These are phyloP conservation scores for Dryobota labecula DNA, from an alignment of 2,888 invertebrate species.

Conservation along the genomic window DNA sequence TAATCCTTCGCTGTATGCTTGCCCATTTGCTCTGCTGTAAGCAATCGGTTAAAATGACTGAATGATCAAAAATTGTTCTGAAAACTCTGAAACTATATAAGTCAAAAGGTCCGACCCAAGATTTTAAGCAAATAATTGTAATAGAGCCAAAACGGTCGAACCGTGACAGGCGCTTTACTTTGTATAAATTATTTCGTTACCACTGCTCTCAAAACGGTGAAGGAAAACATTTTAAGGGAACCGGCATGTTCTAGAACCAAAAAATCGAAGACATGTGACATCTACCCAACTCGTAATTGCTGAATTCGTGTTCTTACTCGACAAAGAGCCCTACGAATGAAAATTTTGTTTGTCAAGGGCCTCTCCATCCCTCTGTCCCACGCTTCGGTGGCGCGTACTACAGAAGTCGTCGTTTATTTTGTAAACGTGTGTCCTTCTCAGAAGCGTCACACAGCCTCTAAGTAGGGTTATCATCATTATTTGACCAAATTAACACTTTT, in stretches of 20 bases:
- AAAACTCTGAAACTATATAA: neutral
- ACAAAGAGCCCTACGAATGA: neutral
- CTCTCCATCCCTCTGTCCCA: constrained; percentile 62
- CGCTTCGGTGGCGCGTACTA: constrained; percentile 79
- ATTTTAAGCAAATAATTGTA: too few relatives aligned
- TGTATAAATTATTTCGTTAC: too few relatives aligned
- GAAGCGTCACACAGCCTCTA: constrained; percentile 85
- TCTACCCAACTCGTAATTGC: too few relatives aligned
- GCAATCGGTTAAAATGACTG: neutral
- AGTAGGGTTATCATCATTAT: constrained; percentile 87
- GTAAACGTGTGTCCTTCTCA: constrained; percentile 84
- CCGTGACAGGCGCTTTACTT: too few relatives aligned
- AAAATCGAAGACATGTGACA: too few relatives aligned
- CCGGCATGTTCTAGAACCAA: too few relatives aligned
- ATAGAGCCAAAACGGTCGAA: too few relatives aligned
- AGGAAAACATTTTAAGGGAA: too few relatives aligned
- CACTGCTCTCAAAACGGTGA: too few relatives aligned
- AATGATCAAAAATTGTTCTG: neutral
- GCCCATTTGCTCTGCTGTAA: neutral
- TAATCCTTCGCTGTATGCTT: neutral
- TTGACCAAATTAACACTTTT: constrained; percentile 88
- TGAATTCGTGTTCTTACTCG: too few relatives aligned
- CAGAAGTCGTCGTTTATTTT: constrained; percentile 85
- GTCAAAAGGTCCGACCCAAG: neutral
- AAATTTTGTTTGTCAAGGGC: neutral